Conservation (phyloP, 2,797 vertebrate species). For the Sebastes kiyomatsui region DNA sequence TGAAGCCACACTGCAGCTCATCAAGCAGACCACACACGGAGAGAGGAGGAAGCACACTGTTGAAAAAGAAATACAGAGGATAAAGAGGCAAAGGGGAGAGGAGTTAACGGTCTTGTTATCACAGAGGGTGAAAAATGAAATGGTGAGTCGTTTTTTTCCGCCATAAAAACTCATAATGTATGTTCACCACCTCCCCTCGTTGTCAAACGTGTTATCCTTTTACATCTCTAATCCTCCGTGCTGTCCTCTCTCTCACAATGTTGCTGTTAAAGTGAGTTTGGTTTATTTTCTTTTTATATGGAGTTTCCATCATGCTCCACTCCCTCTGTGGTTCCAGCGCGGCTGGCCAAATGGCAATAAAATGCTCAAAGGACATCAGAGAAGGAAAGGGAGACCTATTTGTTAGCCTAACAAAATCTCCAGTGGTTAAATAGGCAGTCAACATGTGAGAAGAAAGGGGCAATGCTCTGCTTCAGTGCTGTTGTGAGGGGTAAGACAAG, state of each 20-base stretch:
- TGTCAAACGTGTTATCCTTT: conserved; percentile 52
- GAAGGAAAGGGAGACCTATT: conserved; percentile 67
- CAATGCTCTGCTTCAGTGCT: conserved; percentile 15
- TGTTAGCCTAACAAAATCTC: conserved; percentile 68
- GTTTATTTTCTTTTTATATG: conserved; percentile 77
- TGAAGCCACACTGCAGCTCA: conserved; percentile 35
- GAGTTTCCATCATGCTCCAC: conserved; percentile 78
- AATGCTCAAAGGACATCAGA: conserved; percentile 79
- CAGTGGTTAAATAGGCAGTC: conserved; percentile 55
- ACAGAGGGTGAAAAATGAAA: conserved; percentile 59
- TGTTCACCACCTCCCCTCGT: conserved; percentile 26
- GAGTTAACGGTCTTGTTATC: conserved; percentile 64
- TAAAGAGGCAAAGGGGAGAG: conserved; percentile 44
- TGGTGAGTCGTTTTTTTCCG: conserved; percentile 53
- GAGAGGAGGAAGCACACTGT: conserved; percentile 25
- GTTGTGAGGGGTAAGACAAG: conserved; percentile 39
- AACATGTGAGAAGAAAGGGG: conserved; percentile 36
- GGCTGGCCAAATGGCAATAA: conserved; percentile 81
- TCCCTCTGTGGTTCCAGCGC: conserved; percentile 77
- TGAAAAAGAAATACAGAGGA: conserved; percentile 29
- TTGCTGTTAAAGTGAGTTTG: conserved; percentile 71
- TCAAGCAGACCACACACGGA: conserved; percentile 69
- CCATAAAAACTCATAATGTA: conserved; percentile 54
- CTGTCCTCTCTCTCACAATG: conserved; percentile 42
- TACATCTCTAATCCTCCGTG: conserved; percentile 25